phyloP scores from a whole-genome alignment of 1,140 invertebrate species.

The Neelides sp. region DNA sequence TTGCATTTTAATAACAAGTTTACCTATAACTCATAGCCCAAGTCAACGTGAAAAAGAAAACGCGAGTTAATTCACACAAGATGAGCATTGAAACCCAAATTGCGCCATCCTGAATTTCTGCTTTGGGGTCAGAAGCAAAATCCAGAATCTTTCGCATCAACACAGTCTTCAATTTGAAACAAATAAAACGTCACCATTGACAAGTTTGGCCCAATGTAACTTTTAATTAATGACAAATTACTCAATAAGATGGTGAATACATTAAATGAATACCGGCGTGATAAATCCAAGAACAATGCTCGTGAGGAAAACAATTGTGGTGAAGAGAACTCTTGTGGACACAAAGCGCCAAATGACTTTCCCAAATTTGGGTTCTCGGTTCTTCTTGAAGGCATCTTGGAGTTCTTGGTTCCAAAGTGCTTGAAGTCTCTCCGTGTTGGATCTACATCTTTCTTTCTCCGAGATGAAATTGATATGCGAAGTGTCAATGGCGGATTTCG shows the following conservation, averaged over 20 bases:
- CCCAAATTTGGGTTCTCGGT: conserved; percentile 21
- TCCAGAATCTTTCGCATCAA: conserved; percentile 45
- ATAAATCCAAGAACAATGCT: conserved; percentile 48
- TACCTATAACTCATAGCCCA: conserved; percentile 47
- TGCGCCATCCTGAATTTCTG: conserved; percentile 37
- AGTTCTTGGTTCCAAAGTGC: conserved; percentile 31
- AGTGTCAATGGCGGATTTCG: conserved; percentile 33
- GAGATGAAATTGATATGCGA: conserved; percentile 43
- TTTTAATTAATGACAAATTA: not conserved
- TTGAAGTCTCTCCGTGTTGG: conserved; percentile 35
- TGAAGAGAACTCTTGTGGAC: conserved; percentile 42
- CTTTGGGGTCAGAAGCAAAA: conserved; percentile 38
- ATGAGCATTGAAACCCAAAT: conserved; percentile 42
- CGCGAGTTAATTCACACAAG: conserved; percentile 44
- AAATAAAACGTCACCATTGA: conserved; percentile 12
- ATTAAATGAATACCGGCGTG: conserved; percentile 42
- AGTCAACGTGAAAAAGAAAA: conserved; percentile 45
- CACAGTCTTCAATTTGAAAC: conserved; percentile 44
- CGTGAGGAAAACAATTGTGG: conserved; percentile 41
- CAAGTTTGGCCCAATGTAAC: conserved; percentile 1
- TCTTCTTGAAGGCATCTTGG: conserved; percentile 6
- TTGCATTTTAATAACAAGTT: not conserved
- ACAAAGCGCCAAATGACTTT: conserved; percentile 45
- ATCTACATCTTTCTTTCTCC: conserved; percentile 41
- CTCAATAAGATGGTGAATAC: conserved; percentile 29